Evolutionary conservation across 2,113 vertebrate species (phyloP), one percentile per base, ranked within the genome.

Genomic region (Picathartes gymnocephalus): DNA sequence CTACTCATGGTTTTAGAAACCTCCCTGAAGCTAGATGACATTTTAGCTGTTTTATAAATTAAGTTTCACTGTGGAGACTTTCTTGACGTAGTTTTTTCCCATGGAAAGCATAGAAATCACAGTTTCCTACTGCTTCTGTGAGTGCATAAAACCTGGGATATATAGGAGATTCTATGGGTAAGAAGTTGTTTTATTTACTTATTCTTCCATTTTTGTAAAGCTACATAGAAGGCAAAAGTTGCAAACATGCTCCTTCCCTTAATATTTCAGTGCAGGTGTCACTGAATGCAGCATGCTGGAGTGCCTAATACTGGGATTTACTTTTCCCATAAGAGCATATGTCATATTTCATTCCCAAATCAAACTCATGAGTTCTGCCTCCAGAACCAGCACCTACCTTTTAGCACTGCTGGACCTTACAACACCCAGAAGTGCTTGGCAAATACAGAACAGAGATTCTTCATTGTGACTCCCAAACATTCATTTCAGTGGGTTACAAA

Each of bases 71-170:
- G 21, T 12, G 28, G 50, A 81, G 17, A 33, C 8, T 31, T 79
- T 69, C 5, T 77, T 2, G 1, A 18, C 10, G 6, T 28, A 25
- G 8, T 0, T 13, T 60, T 22, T 10, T 2, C 7, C 8, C 10
- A 21, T 10, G 5, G 33, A 76, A 92, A 76, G 12, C 7, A 23
- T 35, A 80, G 17, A 47, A 88, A 72, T 37, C 3, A 5, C 24
- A 37, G 4, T 61, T 48, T 77, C 37, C 11, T 51, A 6, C 9
- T 73, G 7, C 25, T 68, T 69, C 58, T 70, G 23, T 56, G 10
- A 53, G 5, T 44, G 2, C 10, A 37, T 65, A 57, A 69, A 89
- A 61, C 25, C 10, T 37, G 25, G 23, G 5, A 24, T 23, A 2
- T 37, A 33, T 53, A 20, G 21, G 30, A 73, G 22, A 69, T 35